Evolutionary conservation across 1,140 invertebrate species (phyloP), one percentile per base, ranked within the genome.

Genomic region (Atta cephalotes): DNA sequence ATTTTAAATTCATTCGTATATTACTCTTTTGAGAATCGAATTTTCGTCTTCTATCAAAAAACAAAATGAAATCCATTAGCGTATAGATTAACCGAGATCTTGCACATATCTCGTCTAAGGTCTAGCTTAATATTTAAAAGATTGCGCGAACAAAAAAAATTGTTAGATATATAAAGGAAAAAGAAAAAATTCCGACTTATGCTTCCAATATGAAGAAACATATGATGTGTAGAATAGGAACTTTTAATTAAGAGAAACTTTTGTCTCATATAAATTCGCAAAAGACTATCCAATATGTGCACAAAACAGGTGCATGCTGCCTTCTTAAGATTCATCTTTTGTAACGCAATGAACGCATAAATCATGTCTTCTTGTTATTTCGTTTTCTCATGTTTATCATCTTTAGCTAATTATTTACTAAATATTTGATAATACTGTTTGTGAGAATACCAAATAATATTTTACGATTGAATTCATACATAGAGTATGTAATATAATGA

Each of bases 181-280:
- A 49, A 25, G 14, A 51, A 76, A 16, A 25, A 62, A 74, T 74
- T 76, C 39, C 70, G 58, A 81, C 31, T 84, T 84, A 84, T 84
- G 80, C 80, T 84, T 84, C 80, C 80, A 84, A 62, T 62, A 39
- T 21, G 45, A 72, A 71, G 31, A 35, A 68, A 70, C 21, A 18
- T 72, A 21, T 56, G 25, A 76, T 82, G 18, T 62, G 18, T 84
- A 84, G 70, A 14, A 39, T 84, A 84, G 6, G 25, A 62, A 72
- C 35, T 58, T 39, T 16, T 80, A 28, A 39, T 70, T 12, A 45
- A 45, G 56, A 74, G 68, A 82, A 82, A 62, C n/a, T 84, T 31
- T 82, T 45, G 18, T 82, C 39, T 58, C 21, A 12, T 12, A 49
- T 21, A 84, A 49, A 71, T 60, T 12, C 18, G 31, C n/a, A 45